Evolutionary conservation across 2,797 vertebrate species (phyloP).

Genomic region (Prionace glauca): DNA sequence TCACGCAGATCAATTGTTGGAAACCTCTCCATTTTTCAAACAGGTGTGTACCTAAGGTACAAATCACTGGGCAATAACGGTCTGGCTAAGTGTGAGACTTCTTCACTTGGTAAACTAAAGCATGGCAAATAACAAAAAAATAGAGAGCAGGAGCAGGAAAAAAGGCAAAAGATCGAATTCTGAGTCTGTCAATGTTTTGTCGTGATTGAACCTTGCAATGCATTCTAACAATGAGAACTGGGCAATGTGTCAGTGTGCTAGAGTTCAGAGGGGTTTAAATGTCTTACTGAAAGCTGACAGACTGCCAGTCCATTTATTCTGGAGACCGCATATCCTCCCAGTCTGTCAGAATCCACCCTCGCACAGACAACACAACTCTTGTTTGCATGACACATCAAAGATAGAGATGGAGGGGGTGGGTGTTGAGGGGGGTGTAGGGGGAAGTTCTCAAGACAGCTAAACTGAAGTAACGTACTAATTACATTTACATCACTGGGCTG

Average conservation of each 20-base stretch:
- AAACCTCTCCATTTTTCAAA: neutral
- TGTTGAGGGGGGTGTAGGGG: no score
- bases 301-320: neutral
- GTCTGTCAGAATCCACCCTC: neutral
- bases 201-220: neutral
- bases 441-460: neutral
- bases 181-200: neutral
- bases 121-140: neutral
- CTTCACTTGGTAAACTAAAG: neutral
- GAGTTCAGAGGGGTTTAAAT: neutral
- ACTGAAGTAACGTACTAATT: neutral
- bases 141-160: neutral
- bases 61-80: neutral
- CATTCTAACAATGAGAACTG: neutral
- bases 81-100: neutral
- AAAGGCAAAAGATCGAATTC: neutral
- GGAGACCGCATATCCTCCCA: conserved; percentile 2
- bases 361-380: conserved; percentile 17
- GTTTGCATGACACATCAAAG: neutral
- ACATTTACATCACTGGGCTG: neutral
- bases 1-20: neutral
- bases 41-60: neutral
- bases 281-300: neutral
- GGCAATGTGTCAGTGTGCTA: neutral
- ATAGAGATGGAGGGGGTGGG: no score